Evolutionary conservation across 2,888 invertebrate species (phyloP), one percentile per base, ranked within the genome.

Genomic region (Diaphora mendica): DNA sequence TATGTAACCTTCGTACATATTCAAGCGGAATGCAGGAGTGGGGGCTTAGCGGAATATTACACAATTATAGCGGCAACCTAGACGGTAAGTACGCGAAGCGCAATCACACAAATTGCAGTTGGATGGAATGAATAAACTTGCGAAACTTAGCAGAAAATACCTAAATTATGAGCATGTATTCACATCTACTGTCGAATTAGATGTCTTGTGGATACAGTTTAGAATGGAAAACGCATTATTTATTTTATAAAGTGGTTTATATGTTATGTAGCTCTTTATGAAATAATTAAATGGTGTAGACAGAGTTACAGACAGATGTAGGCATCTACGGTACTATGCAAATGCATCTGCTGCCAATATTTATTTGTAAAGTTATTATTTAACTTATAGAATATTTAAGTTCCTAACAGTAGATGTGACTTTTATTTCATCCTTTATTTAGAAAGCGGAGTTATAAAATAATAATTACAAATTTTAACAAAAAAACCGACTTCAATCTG

Each of bases 71-170:
- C 64, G 75, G 74, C 48, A 66, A 80, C 77, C 71, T 76, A 77
- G 76, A 68, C 73, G 70, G 55, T 74, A 68, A 68, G 62, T 75
- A 69, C 67, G 70, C 69, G 73, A 66, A 71, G 64, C 51, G 79
- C 80, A 84, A 84, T 82, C 78, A 79, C 74, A 79, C 77, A 77
- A 85, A 81, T 80, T 77, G 68, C 78, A 73, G 39, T 65, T 74
- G 70, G 67, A 76, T 81, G 7, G n/a, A n/a, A 55, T 83, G 72
- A 77, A 79, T 76, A 64, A 48, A 71, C 75, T 79, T 79, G 75
- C 26, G 62, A 79, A 76, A 76, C 75, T 81, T 68, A 51, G 72
- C 71, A 70, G 68, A 77, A 83, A 79, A 51, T 51, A 23, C 20
- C 48, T 20, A 48, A 48, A 76, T 78, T 77, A 68, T 73, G 70